Evolutionary conservation across 2,888 invertebrate genomes (phyloP).

Genomic region (Ormyrus nitidulus): DNA sequence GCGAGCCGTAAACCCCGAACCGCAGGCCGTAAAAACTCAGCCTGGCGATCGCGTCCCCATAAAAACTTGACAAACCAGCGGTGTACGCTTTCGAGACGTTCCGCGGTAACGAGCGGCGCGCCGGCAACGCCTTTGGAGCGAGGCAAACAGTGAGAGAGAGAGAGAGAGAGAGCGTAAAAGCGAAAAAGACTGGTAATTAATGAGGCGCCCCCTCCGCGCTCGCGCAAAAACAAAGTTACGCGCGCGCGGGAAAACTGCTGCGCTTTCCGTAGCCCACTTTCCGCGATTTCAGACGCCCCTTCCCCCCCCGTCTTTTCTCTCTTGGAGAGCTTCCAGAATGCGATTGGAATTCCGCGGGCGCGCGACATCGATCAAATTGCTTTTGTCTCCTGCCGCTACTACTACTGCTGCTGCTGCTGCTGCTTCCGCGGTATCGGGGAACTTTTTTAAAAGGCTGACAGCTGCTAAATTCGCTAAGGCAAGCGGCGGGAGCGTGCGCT

Average conservation of each 20-base stretch:
- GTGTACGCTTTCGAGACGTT: too few species aligned
- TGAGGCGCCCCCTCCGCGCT: neutral
- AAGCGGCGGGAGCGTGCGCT: too few species aligned
- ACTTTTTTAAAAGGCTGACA: too few species aligned
- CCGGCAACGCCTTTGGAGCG: too few species aligned
- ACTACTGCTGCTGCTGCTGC: neutral
- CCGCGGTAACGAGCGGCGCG: too few species aligned
- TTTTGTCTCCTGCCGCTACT: neutral
- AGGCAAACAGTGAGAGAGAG: too few species aligned
- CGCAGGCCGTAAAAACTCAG: too few species aligned
- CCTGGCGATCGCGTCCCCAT: too few species aligned
- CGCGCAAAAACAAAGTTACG: neutral
- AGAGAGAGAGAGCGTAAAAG: too few species aligned
- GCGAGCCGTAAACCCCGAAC: too few species aligned
- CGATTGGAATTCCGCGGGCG: conserved; percentile 9
- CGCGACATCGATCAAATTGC: conserved; percentile 17
- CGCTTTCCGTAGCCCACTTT: neutral
- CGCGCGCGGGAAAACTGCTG: neutral
- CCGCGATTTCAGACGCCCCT: neutral
- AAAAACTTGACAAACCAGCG: too few species aligned
- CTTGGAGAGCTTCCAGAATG: conserved; percentile 20
- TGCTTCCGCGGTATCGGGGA: neutral
- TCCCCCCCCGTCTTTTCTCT: neutral
- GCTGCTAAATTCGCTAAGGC: too few species aligned
- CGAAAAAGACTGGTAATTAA: neutral